Conservation (phyloP, 1,140 invertebrate species). For the Leptopilina boulardi region DNA sequence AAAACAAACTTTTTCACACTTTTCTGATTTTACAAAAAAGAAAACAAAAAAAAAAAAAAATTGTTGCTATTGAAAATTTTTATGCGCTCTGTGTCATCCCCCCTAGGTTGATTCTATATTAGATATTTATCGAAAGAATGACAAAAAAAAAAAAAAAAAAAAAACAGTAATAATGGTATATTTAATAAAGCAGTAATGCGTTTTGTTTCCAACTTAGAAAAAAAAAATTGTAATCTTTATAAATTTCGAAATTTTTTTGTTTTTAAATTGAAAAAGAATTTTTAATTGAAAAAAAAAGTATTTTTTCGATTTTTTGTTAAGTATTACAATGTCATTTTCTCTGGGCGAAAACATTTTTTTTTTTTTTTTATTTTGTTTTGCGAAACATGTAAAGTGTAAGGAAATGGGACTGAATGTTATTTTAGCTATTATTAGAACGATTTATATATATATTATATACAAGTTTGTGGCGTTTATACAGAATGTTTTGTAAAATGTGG, state of each 20-base stretch:
- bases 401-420: slow-evolving; percentile 62
- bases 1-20: background rate
- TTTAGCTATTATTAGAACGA: slow-evolving; percentile 60
- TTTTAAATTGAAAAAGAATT: background rate
- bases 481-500: slow-evolving; percentile 60
- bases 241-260: no score
- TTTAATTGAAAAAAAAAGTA: background rate
- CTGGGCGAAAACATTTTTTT: background rate
- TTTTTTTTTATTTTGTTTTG: background rate
- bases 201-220: no score
- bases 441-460: slow-evolving; percentile 42
- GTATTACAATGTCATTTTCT: background rate
- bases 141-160: no score
- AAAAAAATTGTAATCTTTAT: no score
- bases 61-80: slow-evolving; percentile 22
- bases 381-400: slow-evolving; percentile 47
- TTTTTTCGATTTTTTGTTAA: background rate
- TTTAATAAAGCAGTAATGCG: background rate
- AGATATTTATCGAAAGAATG: slow-evolving; percentile 9
- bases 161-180: background rate
- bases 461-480: slow-evolving; percentile 62
- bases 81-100: background rate
- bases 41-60: background rate
- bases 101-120: slow-evolving; percentile 24
- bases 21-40: slow-evolving; percentile 12